These are phyloP conservation scores for Cassiopea andromeda DNA, from an alignment of 30 jellyfish, hydroid and myxozoan genomes.

Conservation along the genomic window DNA sequence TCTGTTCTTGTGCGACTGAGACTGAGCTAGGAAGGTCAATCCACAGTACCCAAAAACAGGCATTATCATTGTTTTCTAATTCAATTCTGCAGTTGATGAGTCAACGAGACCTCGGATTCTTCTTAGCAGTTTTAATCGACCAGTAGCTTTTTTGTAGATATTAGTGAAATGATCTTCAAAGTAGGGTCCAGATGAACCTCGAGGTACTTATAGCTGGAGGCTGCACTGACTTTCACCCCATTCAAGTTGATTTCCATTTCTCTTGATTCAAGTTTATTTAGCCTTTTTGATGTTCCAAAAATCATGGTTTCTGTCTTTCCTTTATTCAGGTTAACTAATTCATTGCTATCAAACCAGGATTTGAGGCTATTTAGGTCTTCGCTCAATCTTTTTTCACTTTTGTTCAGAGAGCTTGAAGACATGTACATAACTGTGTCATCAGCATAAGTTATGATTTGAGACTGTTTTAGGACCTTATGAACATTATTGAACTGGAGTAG, in stretches of 20 bases:
- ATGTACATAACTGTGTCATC: conserved; percentile 72
- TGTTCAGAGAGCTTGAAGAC: conserved; percentile 46
- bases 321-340: conserved; percentile 59
- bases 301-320: conserved; percentile 74
- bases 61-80: conserved; percentile 23
- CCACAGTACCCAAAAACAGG: conserved; percentile 54
- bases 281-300: conserved; percentile 71
- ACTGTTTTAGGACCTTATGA: conserved; percentile 33
- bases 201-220: conserved; percentile 55
- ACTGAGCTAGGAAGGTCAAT: conserved; percentile 30
- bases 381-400: conserved; percentile 44
- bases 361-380: conserved; percentile 46
- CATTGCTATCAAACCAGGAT: conserved; percentile 66
- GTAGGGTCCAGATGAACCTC: conserved; percentile 50
- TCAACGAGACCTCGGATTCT: conserved; percentile 30
- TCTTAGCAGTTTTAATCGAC: conserved; percentile 25
- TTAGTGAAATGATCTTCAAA: conserved; percentile 26
- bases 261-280: conserved; percentile 45
- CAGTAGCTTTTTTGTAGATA: conserved; percentile 32
- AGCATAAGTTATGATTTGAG: conserved; percentile 60
- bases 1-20: conserved; percentile 44
- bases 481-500: conserved; percentile 59
- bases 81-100: conserved; percentile 28
- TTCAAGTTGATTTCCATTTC: conserved; percentile 46
- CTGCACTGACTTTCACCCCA: conserved; percentile 40